Evolutionary conservation across 2,888 invertebrate genomes (phyloP), one percentile per base, ranked within the genome.

Genomic region (Prenolepis imparis): DNA sequence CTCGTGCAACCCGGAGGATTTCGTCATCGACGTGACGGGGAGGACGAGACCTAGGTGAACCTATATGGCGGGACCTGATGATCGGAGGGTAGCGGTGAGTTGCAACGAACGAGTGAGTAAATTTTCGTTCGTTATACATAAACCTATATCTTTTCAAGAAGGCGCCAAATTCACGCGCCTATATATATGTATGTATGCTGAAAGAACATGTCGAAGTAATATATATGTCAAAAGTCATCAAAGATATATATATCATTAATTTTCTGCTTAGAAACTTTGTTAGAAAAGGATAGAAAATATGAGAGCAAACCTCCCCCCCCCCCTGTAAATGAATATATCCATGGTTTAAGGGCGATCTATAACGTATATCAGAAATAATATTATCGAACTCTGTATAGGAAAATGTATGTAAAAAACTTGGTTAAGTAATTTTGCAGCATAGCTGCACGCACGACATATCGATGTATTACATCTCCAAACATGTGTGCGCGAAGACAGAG

Each of bases 381-480:
- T 21, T 21, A 24, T 66, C 15, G 9, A 21, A 66, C 15, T 0
- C 32, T 44, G 28, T 12, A 12, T 24, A 36, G 15, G 55, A 0
- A 21, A 36, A 36, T 28, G 32, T 61, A 61, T 61, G 21, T 21
- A 5, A 21, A 21, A n/a, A 6, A 63, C 1, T 36, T 64, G 5
- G 18, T 57, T 59, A 8, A 28, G 24, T 6, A 18, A 59, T 28
- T 41, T 41, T 59, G 24, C n/a, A 1, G 28, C 28, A 15, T 73
- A 28, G 12, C 8, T 73, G 24, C 59, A 73, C 41, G 57, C 41
- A 15, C n/a, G n/a, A 28, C 41, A 9, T 57, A 72, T 72, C 72
- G 5, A 72, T 72, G 57, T 72, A 39, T 72, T 15, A 73, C 28
- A 61, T 73, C 73, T 32, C 28, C 11, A 57, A 24, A 39, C 39